Percentiles rank a stretch among this genome's conserved stretches.
These are phyloP conservation scores for Fopius arisanus DNA, from an alignment of 1,140 invertebrate species.

Conservation along the genomic window DNA sequence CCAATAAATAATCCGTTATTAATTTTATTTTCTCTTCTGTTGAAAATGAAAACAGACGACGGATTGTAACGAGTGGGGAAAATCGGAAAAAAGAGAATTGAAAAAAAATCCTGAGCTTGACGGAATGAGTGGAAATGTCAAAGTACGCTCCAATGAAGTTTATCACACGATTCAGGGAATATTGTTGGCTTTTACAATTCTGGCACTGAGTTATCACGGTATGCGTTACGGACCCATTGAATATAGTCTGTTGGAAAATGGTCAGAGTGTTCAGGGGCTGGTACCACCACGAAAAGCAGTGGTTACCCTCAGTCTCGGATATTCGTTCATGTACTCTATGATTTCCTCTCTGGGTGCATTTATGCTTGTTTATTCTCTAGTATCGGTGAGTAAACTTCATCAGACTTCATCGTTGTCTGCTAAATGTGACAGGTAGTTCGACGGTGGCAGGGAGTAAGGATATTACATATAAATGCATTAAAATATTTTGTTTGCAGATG, in stretches of 20 bases:
- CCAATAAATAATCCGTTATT: background rate
- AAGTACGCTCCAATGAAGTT: slow-evolving; percentile 30
- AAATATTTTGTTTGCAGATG: slow-evolving; percentile 34
- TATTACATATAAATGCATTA: background rate
- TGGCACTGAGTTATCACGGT: slow-evolving; percentile 43
- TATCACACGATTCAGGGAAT: slow-evolving; percentile 39
- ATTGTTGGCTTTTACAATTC: slow-evolving; percentile 35
- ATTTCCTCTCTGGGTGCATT: slow-evolving; percentile 32
- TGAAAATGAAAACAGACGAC: background rate
- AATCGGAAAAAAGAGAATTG: slow-evolving; percentile 15
- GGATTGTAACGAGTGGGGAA: background rate
- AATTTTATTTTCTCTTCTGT: background rate
- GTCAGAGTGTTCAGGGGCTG: slow-evolving; percentile 38
- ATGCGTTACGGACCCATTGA: slow-evolving; percentile 38
- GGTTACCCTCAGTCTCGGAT: slow-evolving; percentile 44
- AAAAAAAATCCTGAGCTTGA: background rate
- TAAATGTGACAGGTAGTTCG: background rate
- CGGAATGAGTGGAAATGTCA: slow-evolving; percentile 5
- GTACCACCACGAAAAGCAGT: slow-evolving; percentile 37
- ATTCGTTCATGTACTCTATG: slow-evolving; percentile 39
- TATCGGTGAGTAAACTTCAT: slow-evolving; percentile 39
- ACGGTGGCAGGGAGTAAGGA: background rate
- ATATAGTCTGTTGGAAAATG: slow-evolving; percentile 47
- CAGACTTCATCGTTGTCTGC: background rate
- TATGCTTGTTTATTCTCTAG: slow-evolving; percentile 48